phyloP scores from a whole-genome alignment of 2,888 invertebrate genomes.

The Drosophila limbata region DNA sequence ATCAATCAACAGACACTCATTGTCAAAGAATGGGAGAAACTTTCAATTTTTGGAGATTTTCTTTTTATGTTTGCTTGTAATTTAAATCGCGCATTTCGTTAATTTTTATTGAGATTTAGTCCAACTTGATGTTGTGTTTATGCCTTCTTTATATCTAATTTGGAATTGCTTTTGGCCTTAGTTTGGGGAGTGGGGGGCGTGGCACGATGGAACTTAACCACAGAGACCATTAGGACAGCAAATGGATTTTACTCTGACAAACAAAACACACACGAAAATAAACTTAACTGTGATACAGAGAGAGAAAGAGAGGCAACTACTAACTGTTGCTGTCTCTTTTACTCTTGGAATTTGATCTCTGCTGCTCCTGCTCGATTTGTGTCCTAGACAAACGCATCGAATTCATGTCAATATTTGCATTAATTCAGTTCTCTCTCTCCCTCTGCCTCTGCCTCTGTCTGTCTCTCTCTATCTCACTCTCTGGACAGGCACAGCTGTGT shows the following conservation, averaged over 20 bases:
- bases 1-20: conserved; percentile 73
- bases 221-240: conserved; percentile 69
- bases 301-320: background rate
- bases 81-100: conserved; percentile 43
- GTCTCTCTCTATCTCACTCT: background rate
- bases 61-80: conserved; percentile 37
- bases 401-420: conserved; percentile 76
- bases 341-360: too few relatives aligned
- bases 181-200: background rate
- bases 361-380: conserved; percentile 23
- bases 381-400: conserved; percentile 64
- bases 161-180: conserved; percentile 48
- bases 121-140: conserved; percentile 7
- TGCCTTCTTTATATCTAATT: conserved; percentile 56
- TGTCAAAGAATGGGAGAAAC: conserved; percentile 28
- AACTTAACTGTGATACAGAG: conserved; percentile 9
- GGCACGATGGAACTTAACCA: conserved; percentile 40
- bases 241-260: conserved; percentile 56
- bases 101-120: conserved; percentile 40
- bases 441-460: background rate
- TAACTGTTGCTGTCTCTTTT: background rate
- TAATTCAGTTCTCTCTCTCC: conserved; percentile 57
- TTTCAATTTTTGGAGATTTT: conserved; percentile 1
- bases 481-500: conserved; percentile 49
- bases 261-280: conserved; percentile 41